phyloP scores from a whole-genome alignment of 2,113 vertebrate species.

The Garra rufa region DNA sequence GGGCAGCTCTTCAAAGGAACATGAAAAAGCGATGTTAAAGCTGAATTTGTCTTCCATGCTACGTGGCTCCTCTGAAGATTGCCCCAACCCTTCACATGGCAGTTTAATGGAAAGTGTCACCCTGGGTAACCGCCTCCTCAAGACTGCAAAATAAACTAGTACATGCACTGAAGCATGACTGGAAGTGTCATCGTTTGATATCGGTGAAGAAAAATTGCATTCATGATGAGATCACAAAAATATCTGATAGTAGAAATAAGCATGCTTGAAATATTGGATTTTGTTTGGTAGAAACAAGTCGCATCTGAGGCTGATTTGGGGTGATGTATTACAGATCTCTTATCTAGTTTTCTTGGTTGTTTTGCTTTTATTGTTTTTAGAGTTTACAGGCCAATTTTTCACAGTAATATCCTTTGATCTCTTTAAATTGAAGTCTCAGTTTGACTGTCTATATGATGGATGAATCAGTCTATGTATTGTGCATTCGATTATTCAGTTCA shows the following conservation, averaged over 20 bases:
- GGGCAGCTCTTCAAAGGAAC: conserved; percentile 35
- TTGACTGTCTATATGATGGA: not conserved
- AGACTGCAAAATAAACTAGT: conserved; percentile 62
- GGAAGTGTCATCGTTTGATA: conserved; percentile 44
- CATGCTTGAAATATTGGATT: not conserved
- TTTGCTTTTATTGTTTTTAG: not conserved
- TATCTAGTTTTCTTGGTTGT: conserved; percentile 1
- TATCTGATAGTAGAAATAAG: conserved; percentile 9
- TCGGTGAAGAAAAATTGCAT: conserved; percentile 24
- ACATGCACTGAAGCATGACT: conserved; percentile 64
- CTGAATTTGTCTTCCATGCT: conserved; percentile 51
- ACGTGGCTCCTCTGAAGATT: conserved; percentile 29
- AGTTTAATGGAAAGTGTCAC: conserved; percentile 58
- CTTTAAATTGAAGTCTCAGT: not conserved
- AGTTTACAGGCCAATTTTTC: not conserved
- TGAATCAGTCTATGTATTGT: not conserved
- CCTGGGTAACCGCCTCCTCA: conserved; percentile 23
- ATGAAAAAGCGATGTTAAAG: conserved; percentile 18
- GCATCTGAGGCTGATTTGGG: not conserved
- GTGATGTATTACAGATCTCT: not conserved
- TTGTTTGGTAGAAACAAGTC: not conserved
- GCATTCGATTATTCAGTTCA: not conserved
- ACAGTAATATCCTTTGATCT: not conserved
- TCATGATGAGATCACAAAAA: conserved; percentile 12
- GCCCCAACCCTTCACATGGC: conserved; percentile 26